A percentile compares a stretch with the other conserved stretches of the same genome.
phyloP scores from a whole-genome alignment of 2,888 invertebrate species.

The Dynastes hyllus region DNA sequence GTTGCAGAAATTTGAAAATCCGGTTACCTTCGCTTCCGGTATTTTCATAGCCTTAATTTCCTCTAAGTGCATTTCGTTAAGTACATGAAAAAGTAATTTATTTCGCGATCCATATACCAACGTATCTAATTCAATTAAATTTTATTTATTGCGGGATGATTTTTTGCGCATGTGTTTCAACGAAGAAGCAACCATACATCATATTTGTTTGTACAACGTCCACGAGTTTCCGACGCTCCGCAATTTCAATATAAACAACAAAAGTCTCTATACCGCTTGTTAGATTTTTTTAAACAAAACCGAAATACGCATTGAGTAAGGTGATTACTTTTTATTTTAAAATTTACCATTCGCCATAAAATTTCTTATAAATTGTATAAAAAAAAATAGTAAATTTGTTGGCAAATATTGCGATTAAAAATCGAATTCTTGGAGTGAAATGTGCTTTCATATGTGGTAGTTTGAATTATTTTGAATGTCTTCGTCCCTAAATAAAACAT shows the following conservation, averaged over 20 bases:
- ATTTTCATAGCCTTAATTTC: background rate
- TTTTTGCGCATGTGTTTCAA: conserved; percentile 49
- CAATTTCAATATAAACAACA: conserved; percentile 44
- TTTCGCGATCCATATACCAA: conserved; percentile 30
- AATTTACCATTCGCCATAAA: too few species aligned
- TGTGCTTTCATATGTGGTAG: background rate
- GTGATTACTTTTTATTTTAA: conserved; percentile 28
- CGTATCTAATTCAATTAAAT: conserved; percentile 44
- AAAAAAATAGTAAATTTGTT: too few species aligned
- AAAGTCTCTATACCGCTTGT: conserved; percentile 40
- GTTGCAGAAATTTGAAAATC: too few species aligned
- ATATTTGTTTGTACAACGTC: conserved; percentile 49
- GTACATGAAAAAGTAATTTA: conserved; percentile 7
- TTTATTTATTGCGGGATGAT: conserved; percentile 42
- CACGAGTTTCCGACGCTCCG: conserved; percentile 48
- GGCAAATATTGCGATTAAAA: too few species aligned
- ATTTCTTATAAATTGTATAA: too few species aligned
- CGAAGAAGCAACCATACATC: conserved; percentile 41
- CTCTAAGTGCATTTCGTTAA: background rate
- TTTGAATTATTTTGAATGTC: background rate
- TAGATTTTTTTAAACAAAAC: conserved; percentile 25
- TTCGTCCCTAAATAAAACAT: background rate
- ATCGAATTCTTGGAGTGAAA: background rate
- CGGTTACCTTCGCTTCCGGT: too few species aligned
- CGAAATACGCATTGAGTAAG: background rate